phyloP scores from a whole-genome alignment of 2,113 vertebrate genomes.

The Thamnophis sirtalis region DNA sequence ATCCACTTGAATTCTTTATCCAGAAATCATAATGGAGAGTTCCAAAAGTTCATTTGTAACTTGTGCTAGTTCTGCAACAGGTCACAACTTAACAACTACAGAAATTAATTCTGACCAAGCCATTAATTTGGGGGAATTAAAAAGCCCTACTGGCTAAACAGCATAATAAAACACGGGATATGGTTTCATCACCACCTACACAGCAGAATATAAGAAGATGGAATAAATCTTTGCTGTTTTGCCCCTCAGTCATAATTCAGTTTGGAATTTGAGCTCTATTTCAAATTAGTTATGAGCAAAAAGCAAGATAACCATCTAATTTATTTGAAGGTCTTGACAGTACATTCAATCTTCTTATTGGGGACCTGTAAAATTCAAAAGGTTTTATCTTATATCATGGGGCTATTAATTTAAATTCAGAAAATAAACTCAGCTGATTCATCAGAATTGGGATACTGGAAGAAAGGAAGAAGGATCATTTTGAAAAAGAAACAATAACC shows the following conservation, averaged over 20 bases:
- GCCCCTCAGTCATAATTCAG: background rate
- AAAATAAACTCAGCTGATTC: background rate
- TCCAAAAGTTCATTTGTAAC: background rate
- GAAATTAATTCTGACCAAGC: background rate
- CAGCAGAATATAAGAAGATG: background rate
- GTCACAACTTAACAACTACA: background rate
- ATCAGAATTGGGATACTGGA: background rate
- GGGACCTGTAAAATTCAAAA: background rate
- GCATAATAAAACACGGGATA: background rate
- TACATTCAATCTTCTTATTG: background rate
- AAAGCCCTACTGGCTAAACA: background rate
- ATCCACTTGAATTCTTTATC: background rate
- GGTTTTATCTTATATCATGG: background rate
- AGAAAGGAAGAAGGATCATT: background rate
- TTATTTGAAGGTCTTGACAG: background rate
- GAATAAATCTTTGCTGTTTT: background rate
- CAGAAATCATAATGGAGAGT: background rate
- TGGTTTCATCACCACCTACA: background rate
- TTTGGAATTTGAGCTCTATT: background rate
- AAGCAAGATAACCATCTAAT: background rate
- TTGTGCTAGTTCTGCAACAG: background rate
- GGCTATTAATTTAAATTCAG: background rate
- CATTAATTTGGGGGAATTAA: background rate
- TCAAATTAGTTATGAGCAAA: background rate
- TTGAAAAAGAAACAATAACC: background rate